These are phyloP conservation scores for Scrobipalpa costella DNA, from an alignment of 2,888 invertebrate genomes.

Conservation along the genomic window DNA sequence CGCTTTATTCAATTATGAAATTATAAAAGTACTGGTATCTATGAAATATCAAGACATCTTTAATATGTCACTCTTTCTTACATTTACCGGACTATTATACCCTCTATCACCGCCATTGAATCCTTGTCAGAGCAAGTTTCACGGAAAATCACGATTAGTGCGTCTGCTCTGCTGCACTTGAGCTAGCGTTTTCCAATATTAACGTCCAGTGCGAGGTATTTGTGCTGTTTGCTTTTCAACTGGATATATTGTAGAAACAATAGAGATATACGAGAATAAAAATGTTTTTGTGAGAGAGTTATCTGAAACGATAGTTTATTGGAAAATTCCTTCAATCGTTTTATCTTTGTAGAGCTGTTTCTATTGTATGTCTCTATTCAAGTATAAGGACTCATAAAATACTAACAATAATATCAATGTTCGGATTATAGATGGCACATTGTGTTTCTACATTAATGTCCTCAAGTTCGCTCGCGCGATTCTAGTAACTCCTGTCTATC, in stretches of 20 bases:
- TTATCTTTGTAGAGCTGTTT: too few relatives aligned
- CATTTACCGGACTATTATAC: neutral
- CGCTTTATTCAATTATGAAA: too few relatives aligned
- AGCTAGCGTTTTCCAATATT: constrained; percentile 10
- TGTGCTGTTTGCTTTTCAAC: neutral
- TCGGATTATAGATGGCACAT: too few relatives aligned
- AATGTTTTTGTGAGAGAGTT: neutral
- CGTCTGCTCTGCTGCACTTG: constrained; percentile 14
- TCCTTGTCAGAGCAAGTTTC: constrained; percentile 36
- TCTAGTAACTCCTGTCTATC: neutral
- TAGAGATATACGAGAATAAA: neutral
- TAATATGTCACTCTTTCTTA: neutral
- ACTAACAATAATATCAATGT: too few relatives aligned
- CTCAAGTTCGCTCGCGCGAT: neutral
- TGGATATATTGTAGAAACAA: neutral
- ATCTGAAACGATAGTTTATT: too few relatives aligned
- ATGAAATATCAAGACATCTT: too few relatives aligned
- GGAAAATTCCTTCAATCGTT: too few relatives aligned
- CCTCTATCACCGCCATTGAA: constrained; percentile 31
- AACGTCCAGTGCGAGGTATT: neutral
- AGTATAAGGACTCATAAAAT: too few relatives aligned
- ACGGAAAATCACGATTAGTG: constrained; percentile 10
- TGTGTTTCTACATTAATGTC: neutral
- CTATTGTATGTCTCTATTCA: too few relatives aligned
- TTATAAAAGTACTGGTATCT: too few relatives aligned